Evolutionary conservation across 2,888 invertebrate species (phyloP).

Genomic region (Drosophila algonquin): DNA sequence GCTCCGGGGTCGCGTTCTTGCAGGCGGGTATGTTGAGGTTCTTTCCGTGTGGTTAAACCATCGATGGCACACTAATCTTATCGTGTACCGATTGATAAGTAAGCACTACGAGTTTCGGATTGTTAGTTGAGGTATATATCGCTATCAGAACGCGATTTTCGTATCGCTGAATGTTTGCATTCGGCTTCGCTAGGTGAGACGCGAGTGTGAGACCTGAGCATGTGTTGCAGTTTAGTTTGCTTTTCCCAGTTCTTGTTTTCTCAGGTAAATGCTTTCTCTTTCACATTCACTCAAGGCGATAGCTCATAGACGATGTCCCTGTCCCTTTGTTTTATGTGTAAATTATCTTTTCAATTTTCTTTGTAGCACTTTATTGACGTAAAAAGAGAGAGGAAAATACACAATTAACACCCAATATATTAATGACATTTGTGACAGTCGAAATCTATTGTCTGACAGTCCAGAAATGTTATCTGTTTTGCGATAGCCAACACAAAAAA

Average conservation of each 20-base stretch:
- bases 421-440: neutral
- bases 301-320: too few species aligned
- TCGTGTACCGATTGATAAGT: conserved; percentile 65
- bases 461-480: conserved; percentile 17
- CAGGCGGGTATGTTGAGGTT: conserved; percentile 31
- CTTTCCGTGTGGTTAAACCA: conserved; percentile 51
- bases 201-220: neutral
- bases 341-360: neutral
- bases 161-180: conserved; percentile 49
- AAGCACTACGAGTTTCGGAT: conserved; percentile 15
- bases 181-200: conserved; percentile 1
- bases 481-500: conserved; percentile 6
- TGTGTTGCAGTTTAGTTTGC: neutral
- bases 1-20: conserved; percentile 9
- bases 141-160: conserved; percentile 34
- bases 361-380: neutral
- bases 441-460: conserved; percentile 19
- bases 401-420: neutral
- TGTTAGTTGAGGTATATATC: conserved; percentile 28
- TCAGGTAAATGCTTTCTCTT: too few species aligned
- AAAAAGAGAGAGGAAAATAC: neutral
- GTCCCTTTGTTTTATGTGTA: too few species aligned
- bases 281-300: too few species aligned
- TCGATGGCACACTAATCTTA: conserved; percentile 60
- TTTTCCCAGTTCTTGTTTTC: too few species aligned